phyloP scores from a whole-genome alignment of 2,113 vertebrate species.

The Leptodactylus fuscus region DNA sequence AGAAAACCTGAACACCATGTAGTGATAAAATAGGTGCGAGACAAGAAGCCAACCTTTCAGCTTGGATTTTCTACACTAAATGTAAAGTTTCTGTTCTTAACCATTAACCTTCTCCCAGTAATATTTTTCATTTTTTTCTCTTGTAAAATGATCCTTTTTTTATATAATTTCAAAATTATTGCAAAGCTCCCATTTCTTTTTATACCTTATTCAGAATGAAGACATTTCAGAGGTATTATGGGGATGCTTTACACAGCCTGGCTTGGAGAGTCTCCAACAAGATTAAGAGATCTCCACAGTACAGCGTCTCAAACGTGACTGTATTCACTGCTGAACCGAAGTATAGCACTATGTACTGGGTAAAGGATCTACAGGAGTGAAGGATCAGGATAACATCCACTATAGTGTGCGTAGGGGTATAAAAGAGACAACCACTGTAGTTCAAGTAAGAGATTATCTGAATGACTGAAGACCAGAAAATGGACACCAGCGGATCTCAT shows the following conservation, averaged over 20 bases:
- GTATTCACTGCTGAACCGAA: background rate
- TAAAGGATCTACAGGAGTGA: too few species aligned
- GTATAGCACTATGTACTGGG: too few species aligned
- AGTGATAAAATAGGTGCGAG: constrained; percentile 8
- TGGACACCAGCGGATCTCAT: too few species aligned
- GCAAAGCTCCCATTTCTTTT: constrained; percentile 7
- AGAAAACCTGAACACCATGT: background rate
- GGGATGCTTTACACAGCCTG: background rate
- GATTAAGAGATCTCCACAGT: background rate
- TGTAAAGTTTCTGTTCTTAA: constrained; percentile 25
- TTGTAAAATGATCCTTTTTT: background rate
- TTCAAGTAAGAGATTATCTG: too few species aligned
- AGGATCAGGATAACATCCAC: too few species aligned
- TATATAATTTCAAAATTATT: constrained; percentile 24
- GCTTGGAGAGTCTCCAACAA: constrained; percentile 17
- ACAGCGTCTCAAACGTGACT: background rate
- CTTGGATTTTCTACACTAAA: background rate
- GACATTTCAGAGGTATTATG: constrained; percentile 24
- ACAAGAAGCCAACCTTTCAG: constrained; percentile 5
- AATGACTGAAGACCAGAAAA: too few species aligned
- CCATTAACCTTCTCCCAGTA: constrained; percentile 19
- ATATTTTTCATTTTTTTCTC: constrained; percentile 10
- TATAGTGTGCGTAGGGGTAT: too few species aligned
- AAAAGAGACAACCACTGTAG: too few species aligned
- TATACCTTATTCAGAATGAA: background rate